Evolutionary conservation across 1,140 invertebrate species (phyloP).

Genomic region (Oryctes rhinoceros): DNA sequence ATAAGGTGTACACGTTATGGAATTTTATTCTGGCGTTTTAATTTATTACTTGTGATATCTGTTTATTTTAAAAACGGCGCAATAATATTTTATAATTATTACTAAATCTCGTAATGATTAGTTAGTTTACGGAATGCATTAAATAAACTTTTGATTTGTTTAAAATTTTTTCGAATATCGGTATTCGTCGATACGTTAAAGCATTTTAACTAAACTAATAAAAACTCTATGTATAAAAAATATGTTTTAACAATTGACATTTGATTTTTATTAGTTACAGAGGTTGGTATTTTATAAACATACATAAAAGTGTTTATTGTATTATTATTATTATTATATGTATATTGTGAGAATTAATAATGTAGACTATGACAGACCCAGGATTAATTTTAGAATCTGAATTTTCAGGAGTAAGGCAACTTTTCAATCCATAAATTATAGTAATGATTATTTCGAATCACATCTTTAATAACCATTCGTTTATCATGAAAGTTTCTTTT

Average conservation of each 20-base stretch:
- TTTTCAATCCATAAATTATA: background rate
- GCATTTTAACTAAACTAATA: conserved; percentile 25
- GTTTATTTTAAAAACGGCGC: background rate
- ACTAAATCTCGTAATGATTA: too few relatives aligned
- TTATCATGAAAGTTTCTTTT: too few relatives aligned
- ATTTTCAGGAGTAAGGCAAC: background rate
- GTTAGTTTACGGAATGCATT: conserved; percentile 5
- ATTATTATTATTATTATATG: background rate
- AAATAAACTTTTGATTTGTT: background rate
- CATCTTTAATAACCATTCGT: too few relatives aligned
- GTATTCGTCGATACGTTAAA: background rate
- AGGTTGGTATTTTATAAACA: conserved; percentile 6
- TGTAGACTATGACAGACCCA: conserved; percentile 7
- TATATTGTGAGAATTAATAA: background rate
- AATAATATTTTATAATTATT: background rate
- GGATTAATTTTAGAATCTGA: background rate
- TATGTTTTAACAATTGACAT: conserved; percentile 32
- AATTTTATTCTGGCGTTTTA: background rate
- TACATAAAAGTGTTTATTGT: conserved; percentile 16
- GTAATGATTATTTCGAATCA: too few relatives aligned
- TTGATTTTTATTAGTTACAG: conserved; percentile 14
- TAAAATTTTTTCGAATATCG: background rate
- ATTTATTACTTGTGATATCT: background rate
- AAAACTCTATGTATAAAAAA: conserved; percentile 30
- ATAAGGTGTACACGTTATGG: background rate